Conservation (phyloP, 2,113 vertebrate species). For the Polyodon spathula region DNA sequence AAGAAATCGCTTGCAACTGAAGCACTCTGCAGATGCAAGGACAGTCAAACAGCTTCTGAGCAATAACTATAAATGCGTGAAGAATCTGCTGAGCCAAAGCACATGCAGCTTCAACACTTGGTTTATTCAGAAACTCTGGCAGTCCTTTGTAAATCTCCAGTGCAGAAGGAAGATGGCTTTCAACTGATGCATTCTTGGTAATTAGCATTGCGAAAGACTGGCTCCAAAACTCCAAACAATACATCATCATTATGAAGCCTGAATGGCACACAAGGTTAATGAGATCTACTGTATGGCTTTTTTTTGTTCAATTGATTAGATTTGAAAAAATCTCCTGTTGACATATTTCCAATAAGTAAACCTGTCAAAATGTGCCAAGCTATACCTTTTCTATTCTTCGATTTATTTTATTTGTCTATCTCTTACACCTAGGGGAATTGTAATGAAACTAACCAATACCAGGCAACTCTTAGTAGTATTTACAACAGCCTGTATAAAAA, state of each 20-base stretch:
- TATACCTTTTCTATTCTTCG: too few relatives aligned
- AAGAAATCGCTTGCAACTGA: neutral
- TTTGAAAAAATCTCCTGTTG: slow-evolving; percentile 6
- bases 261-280: neutral
- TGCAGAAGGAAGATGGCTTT: neutral
- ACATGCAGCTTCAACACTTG: neutral
- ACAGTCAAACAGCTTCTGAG: slow-evolving; percentile 4
- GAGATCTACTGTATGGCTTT: slow-evolving; percentile 1
- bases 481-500: too few relatives aligned
- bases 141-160: slow-evolving; percentile 1
- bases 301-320: slow-evolving; percentile 7
- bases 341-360: slow-evolving; percentile 14
- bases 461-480: too few relatives aligned
- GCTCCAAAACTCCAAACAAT: neutral
- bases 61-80: slow-evolving; percentile 3
- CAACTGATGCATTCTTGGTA: neutral
- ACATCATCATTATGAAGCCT: slow-evolving; percentile 1
- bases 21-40: neutral
- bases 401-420: neutral
- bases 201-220: neutral
- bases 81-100: slow-evolving; percentile 1
- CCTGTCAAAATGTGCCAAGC: slow-evolving; percentile 2
- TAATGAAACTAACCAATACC: too few relatives aligned
- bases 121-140: neutral
- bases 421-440: neutral